A percentile compares a stretch with the other conserved stretches of the same genome.
phyloP scores from a whole-genome alignment of 2,113 vertebrate genomes.

The Lethenteron reissneri region DNA sequence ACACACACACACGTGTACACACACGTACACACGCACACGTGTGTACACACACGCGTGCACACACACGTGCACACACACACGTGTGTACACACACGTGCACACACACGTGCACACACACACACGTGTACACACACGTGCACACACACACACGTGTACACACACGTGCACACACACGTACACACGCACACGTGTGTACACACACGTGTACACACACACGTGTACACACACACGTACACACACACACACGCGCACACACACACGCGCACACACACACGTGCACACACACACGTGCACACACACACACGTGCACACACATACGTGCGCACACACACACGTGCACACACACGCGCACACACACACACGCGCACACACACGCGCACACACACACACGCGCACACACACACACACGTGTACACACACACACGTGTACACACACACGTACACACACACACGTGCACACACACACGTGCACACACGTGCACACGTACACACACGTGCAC shows the following conservation, averaged over 20 bases:
- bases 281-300: neutral
- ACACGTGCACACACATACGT: neutral
- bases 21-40: neutral
- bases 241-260: neutral
- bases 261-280: neutral
- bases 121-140: neutral
- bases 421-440: neutral
- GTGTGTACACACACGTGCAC: neutral
- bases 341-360: neutral
- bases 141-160: neutral
- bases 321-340: neutral
- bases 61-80: neutral
- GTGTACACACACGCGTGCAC: too few relatives aligned
- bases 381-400: neutral
- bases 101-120: constrained; percentile 3
- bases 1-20: neutral
- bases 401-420: neutral
- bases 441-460: neutral
- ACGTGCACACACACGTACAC: neutral
- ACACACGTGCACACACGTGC: neutral
- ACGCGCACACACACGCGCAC: neutral
- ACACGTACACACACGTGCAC: neutral
- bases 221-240: neutral
- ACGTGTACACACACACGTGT: neutral
- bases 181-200: neutral